Base-by-base conservation (phyloP, 2,888 invertebrate species). In the Cactoblastis cactorum region DNA sequence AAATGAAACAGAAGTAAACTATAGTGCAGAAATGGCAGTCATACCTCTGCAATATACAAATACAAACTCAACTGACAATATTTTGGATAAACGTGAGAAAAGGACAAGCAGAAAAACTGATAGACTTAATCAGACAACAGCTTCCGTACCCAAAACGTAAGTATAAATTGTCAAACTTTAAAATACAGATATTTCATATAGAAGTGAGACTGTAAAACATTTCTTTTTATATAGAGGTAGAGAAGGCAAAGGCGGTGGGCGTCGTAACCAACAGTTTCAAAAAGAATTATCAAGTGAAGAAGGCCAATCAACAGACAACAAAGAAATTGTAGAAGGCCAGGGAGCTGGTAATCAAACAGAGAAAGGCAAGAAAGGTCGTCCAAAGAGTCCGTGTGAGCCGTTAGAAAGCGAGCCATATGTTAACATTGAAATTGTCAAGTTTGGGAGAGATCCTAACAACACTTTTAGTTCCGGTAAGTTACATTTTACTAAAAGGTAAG, bases 401-500 rank as follows among this genome's bases (percentile, higher is more conserved):
- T 83, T 94, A 28, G 90, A 91, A 2, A 91, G 91, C 43, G 93
- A 94, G 58, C 91, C 92, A 0, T 93, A 91, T 59, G 91, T 94
- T 18, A 92, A 92, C 58, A 91, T 95, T 11, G 94, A 94, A 57
- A 91, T 95, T 37, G 90, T 95, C 1, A 93, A 94, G 60, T 91
- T 91, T 51, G 95, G 95, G 15, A 88, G 93, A 33, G 93, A 94
- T 66, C 92, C 93, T 1, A 94, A 94, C 51, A 92, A 92, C 11
- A 92, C 93, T 4, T 95, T 92, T 71, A 94, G 95, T 56, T 92
- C 94, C 46, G 96, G 90, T 90, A 70, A 70, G 61, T 58, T 33
- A 6, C 35, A 45, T n/a, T 28, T 33, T 35, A 6, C 3, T 17
- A 15, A 8, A 17, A n/a, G n/a, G n/a, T n/a, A n/a, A n/a, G n/a